Evolutionary conservation across 2,888 invertebrate species (phyloP), one percentile per base, ranked within the genome.

Genomic region (Pandemis corylana): DNA sequence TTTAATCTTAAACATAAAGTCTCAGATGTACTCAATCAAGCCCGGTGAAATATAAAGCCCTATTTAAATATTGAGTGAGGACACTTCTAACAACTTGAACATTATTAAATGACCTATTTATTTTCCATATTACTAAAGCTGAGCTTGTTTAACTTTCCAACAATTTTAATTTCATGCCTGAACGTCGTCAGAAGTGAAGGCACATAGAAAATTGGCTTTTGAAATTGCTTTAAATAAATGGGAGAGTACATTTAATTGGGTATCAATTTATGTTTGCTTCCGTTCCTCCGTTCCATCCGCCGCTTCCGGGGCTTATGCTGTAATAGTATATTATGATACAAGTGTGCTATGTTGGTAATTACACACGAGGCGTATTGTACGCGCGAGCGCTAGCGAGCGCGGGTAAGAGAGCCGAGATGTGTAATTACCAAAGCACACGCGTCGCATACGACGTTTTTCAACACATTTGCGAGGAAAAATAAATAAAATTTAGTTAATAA

Each of bases 121-220:
- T 28, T 28, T 59, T 28, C 28, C 5, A 59, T 28, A 56, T 44
- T 44, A 20, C 10, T 20, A 12, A 15, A 53, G 10, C n/a, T 15
- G 7, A n/a, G n/a, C 9, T 44, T 9, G 12, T 56, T 56, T 42
- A 68, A 42, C 42, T 56, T 20, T 46, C 64, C 46, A 20, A 64
- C 44, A 67, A 41, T 56, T 67, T 56, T 56, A 56, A 56, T 68
- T 68, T 68, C 56, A 68, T 68, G 67, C 42, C 41, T 41, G 67
- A 53, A 56, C 9, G 41, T 64, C 5, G 12, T 12, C 10, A 20
- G 41, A 56, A 42, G 42, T 10, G n/a, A 56, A 42, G 10, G n/a
- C 7, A 56, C 12, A 20, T 56, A 44, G 42, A 41, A 68, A 68
- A 42, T 68, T 41, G 28, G 12, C 13, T 64, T 46, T 46, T 46